Percentiles rank a stretch among this genome's conserved stretches.
Evolutionary conservation across 1,140 invertebrate species (phyloP).

Genomic region (Atta texana): DNA sequence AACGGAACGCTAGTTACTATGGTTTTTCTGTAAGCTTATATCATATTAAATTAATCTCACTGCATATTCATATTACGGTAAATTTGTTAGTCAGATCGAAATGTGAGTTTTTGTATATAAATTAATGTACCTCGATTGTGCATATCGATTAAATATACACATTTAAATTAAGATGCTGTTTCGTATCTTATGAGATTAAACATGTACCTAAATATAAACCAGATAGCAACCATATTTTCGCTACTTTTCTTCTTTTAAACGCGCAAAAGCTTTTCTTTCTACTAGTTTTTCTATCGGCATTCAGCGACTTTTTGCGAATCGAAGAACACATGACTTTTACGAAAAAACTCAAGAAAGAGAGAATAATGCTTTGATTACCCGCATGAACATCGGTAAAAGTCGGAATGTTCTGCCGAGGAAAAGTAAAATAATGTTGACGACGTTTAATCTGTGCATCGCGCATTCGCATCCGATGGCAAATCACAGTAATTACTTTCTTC

Average conservation of each 20-base stretch:
- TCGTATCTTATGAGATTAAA: not conserved
- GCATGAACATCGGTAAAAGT: not conserved
- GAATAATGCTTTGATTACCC: not conserved
- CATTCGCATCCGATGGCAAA: slow-evolving; percentile 12
- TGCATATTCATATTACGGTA: slow-evolving; percentile 17
- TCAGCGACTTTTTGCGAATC: not conserved
- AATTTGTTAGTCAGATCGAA: slow-evolving; percentile 4
- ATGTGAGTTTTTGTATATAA: slow-evolving; percentile 8
- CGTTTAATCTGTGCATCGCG: slow-evolving; percentile 1
- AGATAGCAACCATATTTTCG: not conserved
- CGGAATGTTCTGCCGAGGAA: not conserved
- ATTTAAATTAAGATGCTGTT: not conserved
- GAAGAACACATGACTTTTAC: not conserved
- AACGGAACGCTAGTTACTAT: slow-evolving; percentile 11
- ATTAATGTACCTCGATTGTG: not conserved
- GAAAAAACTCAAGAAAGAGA: not conserved
- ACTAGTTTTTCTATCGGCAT: not conserved
- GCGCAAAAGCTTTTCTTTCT: not conserved
- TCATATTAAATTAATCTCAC: slow-evolving; percentile 43
- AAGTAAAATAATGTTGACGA: slow-evolving; percentile 3
- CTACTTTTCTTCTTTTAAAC: not conserved
- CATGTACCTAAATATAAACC: not conserved
- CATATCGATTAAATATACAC: not conserved
- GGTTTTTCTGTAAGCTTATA: slow-evolving; percentile 8
- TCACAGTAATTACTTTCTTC: slow-evolving; percentile 55